These are phyloP conservation scores for Hypselothyrea guttata DNA, from an alignment of 2,888 invertebrate genomes.

Conservation along the genomic window DNA sequence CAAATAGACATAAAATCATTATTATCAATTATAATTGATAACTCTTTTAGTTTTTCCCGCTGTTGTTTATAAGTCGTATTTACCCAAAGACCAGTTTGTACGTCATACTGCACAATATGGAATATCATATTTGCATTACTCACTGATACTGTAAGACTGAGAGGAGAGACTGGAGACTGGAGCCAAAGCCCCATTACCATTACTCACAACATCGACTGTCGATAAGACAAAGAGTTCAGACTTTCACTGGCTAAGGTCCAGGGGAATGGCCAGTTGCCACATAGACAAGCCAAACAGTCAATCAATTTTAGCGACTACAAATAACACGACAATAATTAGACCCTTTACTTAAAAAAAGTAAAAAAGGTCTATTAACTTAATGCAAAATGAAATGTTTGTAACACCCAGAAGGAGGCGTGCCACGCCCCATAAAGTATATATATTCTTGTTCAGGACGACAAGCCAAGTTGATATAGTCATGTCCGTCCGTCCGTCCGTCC, in stretches of 20 bases:
- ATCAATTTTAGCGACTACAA: conserved; percentile 25
- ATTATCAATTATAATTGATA: too few relatives aligned
- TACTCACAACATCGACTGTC: conserved; percentile 30
- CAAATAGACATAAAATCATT: too few relatives aligned
- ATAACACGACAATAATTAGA: not conserved
- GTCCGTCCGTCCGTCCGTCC: too few relatives aligned
- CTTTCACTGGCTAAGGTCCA: conserved; percentile 34
- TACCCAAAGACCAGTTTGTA: conserved; percentile 36
- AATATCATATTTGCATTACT: conserved; percentile 22
- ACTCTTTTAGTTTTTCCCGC: too few relatives aligned
- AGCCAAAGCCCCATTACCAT: conserved; percentile 17
- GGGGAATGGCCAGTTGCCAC: conserved; percentile 5
- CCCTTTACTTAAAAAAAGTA: too few relatives aligned
- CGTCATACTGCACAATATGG: conserved; percentile 20
- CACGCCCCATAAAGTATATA: too few relatives aligned
- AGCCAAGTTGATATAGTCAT: too few relatives aligned
- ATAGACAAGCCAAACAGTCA: conserved; percentile 40
- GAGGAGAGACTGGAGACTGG: conserved; percentile 1
- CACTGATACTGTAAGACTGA: conserved; percentile 7
- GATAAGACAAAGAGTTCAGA: conserved; percentile 41
- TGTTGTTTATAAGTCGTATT: too few relatives aligned
- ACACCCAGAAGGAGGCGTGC: too few relatives aligned
- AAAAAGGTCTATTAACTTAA: too few relatives aligned
- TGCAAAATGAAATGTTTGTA: too few relatives aligned
- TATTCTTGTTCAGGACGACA: too few relatives aligned